Evolutionary conservation across 2,888 invertebrate species (phyloP).

Genomic region (Andrena dorsata): DNA sequence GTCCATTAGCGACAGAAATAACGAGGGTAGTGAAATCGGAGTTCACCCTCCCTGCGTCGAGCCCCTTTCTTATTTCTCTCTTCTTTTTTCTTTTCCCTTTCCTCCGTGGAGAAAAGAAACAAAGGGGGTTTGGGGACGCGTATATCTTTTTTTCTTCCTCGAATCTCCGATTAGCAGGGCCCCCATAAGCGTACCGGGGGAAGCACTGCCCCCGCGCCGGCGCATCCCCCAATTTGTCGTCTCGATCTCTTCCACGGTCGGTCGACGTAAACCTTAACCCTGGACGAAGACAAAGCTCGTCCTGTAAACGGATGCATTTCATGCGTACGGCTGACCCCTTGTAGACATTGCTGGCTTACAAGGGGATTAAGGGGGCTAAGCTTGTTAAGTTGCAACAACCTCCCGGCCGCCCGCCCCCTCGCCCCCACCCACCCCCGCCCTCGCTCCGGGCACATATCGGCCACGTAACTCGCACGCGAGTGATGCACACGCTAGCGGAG

Average conservation of each 20-base stretch:
- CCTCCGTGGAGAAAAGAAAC: too few species aligned
- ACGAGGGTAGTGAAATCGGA: conserved; percentile 7
- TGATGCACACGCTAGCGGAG: conserved; percentile 41
- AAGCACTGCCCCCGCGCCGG: conserved; percentile 44
- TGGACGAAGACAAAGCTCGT: conserved; percentile 74
- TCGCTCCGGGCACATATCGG: conserved; percentile 49
- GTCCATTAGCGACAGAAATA: conserved; percentile 3
- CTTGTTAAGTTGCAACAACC: conserved; percentile 85
- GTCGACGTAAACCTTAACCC: conserved; percentile 72
- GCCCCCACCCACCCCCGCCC: conserved; percentile 17
- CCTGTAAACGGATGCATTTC: conserved; percentile 84
- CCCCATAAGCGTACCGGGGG: conserved; percentile 32
- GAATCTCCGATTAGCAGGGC: not conserved
- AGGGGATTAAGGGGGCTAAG: conserved; percentile 84
- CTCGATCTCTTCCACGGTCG: conserved; percentile 53
- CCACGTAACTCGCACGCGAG: conserved; percentile 59
- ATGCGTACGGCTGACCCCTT: conserved; percentile 85
- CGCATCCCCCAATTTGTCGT: conserved; percentile 62
- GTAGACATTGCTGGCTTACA: conserved; percentile 85
- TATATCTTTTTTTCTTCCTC: not conserved
- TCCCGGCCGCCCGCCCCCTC: conserved; percentile 72
- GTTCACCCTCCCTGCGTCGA: not conserved
- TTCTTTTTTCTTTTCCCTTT: not conserved
- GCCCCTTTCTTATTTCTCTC: not conserved
- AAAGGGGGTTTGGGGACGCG: too few species aligned